A percentile compares a stretch with the other conserved stretches of the same genome.
Conservation (phyloP, 2,888 invertebrate genomes). For the Drosophila kanekoi region DNA sequence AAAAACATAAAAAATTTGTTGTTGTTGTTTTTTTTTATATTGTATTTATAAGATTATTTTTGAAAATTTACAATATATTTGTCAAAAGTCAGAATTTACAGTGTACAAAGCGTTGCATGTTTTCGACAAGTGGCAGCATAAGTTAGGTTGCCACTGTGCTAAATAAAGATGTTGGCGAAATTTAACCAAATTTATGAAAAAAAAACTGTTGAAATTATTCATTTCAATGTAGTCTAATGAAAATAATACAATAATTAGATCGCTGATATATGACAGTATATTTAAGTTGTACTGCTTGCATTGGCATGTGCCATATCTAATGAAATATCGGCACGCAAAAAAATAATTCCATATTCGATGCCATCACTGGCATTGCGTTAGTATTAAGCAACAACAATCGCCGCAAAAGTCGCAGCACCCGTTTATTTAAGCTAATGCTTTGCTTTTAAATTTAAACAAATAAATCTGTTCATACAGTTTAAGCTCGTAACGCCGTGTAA, state of each 20-base stretch:
- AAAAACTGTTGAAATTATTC: background rate
- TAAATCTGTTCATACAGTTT: slow-evolving; percentile 41
- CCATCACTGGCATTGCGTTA: slow-evolving; percentile 37
- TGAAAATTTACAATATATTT: background rate
- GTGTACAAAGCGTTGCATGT: background rate
- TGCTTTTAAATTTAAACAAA: slow-evolving; percentile 45
- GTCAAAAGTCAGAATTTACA: slow-evolving; percentile 2
- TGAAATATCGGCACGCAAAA: slow-evolving; percentile 8
- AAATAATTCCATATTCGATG: slow-evolving; percentile 3
- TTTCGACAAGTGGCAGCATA: background rate
- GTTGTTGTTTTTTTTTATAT: background rate
- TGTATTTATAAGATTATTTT: background rate
- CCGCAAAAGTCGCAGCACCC: slow-evolving; percentile 60
- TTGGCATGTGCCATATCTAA: background rate
- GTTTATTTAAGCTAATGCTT: slow-evolving; percentile 60
- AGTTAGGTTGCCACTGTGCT: background rate
- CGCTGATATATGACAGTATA: too few species aligned
- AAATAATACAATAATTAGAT: too few species aligned
- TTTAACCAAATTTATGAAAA: background rate
- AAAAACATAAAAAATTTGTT: background rate
- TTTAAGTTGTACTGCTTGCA: background rate
- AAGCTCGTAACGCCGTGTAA: slow-evolving; percentile 59
- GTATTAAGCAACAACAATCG: slow-evolving; percentile 63
- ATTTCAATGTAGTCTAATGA: too few species aligned
- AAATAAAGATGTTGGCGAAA: background rate